Percentiles rank a stretch among this genome's conserved stretches.
Evolutionary conservation across 2,797 vertebrate species (phyloP).

Genomic region (Brachyrhaphis roseni): DNA sequence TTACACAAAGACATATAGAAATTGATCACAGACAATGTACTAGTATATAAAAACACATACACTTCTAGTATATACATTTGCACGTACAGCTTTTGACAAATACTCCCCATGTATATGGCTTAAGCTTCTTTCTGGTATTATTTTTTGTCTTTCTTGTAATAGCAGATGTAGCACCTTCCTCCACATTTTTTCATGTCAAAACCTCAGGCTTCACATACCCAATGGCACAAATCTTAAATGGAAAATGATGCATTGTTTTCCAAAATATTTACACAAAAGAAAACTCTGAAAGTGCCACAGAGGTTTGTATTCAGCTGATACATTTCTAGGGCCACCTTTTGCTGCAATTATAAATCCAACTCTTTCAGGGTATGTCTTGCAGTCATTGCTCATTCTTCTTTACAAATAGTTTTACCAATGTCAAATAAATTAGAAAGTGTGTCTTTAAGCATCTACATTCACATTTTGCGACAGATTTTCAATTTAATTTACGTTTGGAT

Average conservation of each 20-base stretch:
- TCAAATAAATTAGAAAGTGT: neutral
- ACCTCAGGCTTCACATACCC: neutral
- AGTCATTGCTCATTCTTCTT: neutral
- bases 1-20: conserved; percentile 6
- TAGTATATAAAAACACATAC: neutral
- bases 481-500: neutral
- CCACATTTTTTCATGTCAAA: neutral
- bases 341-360: neutral
- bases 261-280: neutral
- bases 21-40: neutral
- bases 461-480: neutral
- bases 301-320: neutral
- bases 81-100: neutral
- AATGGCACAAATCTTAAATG: neutral
- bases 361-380: neutral
- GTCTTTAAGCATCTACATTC: neutral
- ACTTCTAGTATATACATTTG: neutral
- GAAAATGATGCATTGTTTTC: neutral
- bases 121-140: neutral
- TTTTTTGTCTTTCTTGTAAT: neutral
- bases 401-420: neutral
- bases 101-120: neutral
- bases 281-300: neutral
- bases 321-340: neutral
- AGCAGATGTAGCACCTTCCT: neutral